Percentiles rank a stretch among this genome's conserved stretches.
These are phyloP conservation scores for Drosophila melanogaster DNA, from an alignment of 1,140 invertebrate genomes.

Conservation along the genomic window Release_6_plus_ISO1_MT NC_004354.4:19195501-19196000, in stretches of 20 bases:
- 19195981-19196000: constrained; percentile 67
- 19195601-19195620: constrained; percentile 31
- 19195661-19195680: constrained; percentile 72
- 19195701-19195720: constrained; percentile 19
- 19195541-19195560: constrained; percentile 38
- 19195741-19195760: neutral
- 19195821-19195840: neutral
- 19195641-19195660: constrained; percentile 65
- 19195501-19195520: constrained; percentile 20
- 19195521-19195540: constrained; percentile 37
- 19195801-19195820: constrained; percentile 26
- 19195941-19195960: constrained; percentile 4
- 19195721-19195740: neutral
- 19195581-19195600: constrained; percentile 44
- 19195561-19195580: constrained; percentile 17
- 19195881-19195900: neutral
- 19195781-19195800: constrained; percentile 52
- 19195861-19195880: constrained; percentile 6
- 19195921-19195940: constrained; percentile 10
- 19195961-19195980: constrained; percentile 19
- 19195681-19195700: constrained; percentile 61
- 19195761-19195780: constrained; percentile 7
- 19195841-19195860: neutral
- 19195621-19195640: constrained; percentile 5
- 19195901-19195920: constrained; percentile 21